Base-by-base conservation (phyloP, 1,140 invertebrate genomes). In the Trichonephila clavata region DNA sequence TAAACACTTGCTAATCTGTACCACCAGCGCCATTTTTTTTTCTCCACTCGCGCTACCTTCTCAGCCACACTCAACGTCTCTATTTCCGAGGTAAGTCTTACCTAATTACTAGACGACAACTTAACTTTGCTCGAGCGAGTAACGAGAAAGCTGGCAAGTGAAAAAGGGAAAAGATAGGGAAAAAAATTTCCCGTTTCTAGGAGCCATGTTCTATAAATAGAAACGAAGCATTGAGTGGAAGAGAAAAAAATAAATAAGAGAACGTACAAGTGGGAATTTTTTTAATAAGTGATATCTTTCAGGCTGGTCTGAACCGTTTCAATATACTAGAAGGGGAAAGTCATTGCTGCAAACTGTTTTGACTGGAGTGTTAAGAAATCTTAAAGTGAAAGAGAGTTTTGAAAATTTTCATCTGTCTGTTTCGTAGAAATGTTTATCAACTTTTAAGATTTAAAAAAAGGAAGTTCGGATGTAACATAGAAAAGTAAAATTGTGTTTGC, bases 1-100 rank as follows among this genome's bases (percentile, higher is more conserved):
- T 59, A 84, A 84, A 84, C 83, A 59, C 83, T 84, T 84, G 83
- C 83, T 84, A 84, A 84, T 84, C 83, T 84, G 57, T 59, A 84
- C 57, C 43, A n/a, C 83, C 18, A 24, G n/a, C 7, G 10, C 20
- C 83, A 59, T 84, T 84, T 84, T 84, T 83, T 84, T 27, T 59
- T 16, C n/a, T 24, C 83, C 50, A 27, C 10, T n/a, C 10, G 57
- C n/a, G 20, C 21, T 84, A 59, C 24, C 83, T 59, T 57, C 43
- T 27, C 21, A 59, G 50, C 81, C 83, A 20, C 21, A 21, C 65
- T 68, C 65, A 39, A 24, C 24, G 43, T 59, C 83, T 84, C 24
- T 14, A 84, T 84, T 84, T 59, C 21, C 14, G 32, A 77, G 71
- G 71, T 39, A 77, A 27, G 50, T 84, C 83, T 84, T n/a, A 60